phyloP scores from a whole-genome alignment of 2,888 invertebrate species.

The Taphrorychus bicolor region DNA sequence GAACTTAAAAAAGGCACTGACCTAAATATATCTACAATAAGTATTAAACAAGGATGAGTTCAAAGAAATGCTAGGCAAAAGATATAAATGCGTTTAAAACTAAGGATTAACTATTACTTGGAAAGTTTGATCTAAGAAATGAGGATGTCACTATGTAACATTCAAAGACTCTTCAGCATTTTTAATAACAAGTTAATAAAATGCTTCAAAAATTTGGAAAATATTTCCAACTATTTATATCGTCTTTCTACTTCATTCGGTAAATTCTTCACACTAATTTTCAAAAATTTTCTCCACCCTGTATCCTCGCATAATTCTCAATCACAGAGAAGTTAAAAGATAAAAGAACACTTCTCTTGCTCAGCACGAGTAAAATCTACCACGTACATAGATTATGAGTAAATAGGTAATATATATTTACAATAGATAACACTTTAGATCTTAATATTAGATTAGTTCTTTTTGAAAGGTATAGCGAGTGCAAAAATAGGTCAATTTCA shows the following conservation, averaged over 20 bases:
- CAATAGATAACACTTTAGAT: too few relatives aligned
- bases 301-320: background rate
- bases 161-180: too few relatives aligned
- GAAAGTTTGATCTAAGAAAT: too few relatives aligned
- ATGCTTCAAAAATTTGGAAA: too few relatives aligned
- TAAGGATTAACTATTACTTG: too few relatives aligned
- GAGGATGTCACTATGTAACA: too few relatives aligned
- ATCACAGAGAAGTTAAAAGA: slow-evolving; percentile 1
- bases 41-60: background rate
- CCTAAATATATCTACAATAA: slow-evolving; percentile 35
- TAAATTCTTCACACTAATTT: too few relatives aligned
- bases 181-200: too few relatives aligned
- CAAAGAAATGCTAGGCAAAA: too few relatives aligned
- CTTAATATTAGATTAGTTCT: background rate
- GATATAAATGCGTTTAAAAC: too few relatives aligned
- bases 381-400: background rate
- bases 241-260: too few relatives aligned
- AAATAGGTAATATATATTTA: background rate
- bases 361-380: background rate
- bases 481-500: slow-evolving; percentile 1
- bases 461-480: background rate
- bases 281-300: slow-evolving; percentile 3
- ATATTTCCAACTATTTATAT: too few relatives aligned
- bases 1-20: slow-evolving; percentile 37
- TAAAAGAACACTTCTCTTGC: background rate